A percentile compares a stretch with the other conserved stretches of the same genome.
Evolutionary conservation across 53 echinoderm and acorn worm genomes (phyloP).

Genomic region (Hippasteria phrygiana): DNA sequence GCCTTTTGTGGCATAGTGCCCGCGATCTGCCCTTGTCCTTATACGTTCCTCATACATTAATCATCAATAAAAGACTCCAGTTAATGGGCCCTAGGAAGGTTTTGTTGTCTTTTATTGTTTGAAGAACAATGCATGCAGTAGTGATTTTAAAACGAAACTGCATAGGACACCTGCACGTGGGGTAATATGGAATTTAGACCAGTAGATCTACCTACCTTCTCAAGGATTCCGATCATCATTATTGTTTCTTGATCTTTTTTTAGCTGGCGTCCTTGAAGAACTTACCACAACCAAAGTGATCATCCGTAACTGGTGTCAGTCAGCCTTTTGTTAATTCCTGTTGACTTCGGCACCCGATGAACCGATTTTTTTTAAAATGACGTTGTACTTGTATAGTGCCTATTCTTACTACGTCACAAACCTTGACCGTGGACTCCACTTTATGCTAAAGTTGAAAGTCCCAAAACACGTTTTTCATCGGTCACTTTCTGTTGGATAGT

Average conservation of each 20-base stretch:
- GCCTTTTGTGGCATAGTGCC: background rate
- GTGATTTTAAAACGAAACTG: background rate
- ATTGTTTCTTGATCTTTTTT: background rate
- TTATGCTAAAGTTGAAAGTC: background rate
- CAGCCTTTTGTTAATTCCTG: background rate
- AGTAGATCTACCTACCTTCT: background rate
- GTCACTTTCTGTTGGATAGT: too few relatives aligned
- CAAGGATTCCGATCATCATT: background rate
- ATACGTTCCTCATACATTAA: slow-evolving; percentile 20
- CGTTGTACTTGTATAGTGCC: background rate
- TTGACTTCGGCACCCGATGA: too few relatives aligned
- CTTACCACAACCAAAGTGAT: too few relatives aligned
- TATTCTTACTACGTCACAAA: background rate
- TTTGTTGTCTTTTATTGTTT: background rate
- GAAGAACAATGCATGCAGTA: background rate
- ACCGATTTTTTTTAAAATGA: too few relatives aligned
- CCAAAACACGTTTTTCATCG: too few relatives aligned
- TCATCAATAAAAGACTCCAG: slow-evolving; percentile 3
- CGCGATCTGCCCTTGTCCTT: slow-evolving; percentile 47
- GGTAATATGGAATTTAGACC: background rate
- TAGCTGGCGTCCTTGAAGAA: too few relatives aligned
- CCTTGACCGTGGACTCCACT: background rate
- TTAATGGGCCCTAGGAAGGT: background rate
- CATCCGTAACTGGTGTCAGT: background rate
- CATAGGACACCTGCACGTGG: background rate